phyloP scores from a whole-genome alignment of 2,888 invertebrate species.

The Linnaemya vulpina region DNA sequence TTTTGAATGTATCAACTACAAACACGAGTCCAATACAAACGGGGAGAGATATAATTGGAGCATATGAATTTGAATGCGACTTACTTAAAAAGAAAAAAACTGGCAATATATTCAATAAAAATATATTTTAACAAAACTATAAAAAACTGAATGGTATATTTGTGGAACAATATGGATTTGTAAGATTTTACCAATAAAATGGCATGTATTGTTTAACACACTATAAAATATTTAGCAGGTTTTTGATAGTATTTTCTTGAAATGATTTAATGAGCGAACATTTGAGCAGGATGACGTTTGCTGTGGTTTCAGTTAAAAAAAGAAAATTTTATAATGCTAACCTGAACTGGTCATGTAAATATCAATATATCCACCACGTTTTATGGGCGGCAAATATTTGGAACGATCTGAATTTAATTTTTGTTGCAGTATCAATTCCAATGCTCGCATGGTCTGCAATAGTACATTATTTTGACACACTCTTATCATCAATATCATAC shows the following conservation, averaged over 20 bases:
- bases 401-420: slow-evolving; percentile 89
- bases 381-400: slow-evolving; percentile 91
- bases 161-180: slow-evolving; percentile 14
- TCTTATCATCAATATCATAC: slow-evolving; percentile 44
- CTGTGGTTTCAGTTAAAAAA: slow-evolving; percentile 36
- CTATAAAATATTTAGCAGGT: slow-evolving; percentile 25
- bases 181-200: slow-evolving; percentile 3
- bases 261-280: slow-evolving; percentile 48
- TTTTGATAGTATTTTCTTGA: slow-evolving; percentile 28
- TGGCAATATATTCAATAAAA: slow-evolving; percentile 37
- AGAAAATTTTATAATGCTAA: slow-evolving; percentile 83
- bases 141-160: slow-evolving; percentile 15
- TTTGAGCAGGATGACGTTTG: slow-evolving; percentile 53
- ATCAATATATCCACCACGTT: slow-evolving; percentile 91
- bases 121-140: slow-evolving; percentile 28
- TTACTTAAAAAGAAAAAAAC: slow-evolving; percentile 22
- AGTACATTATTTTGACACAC: slow-evolving; percentile 66
- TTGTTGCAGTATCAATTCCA: slow-evolving; percentile 89
- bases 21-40: slow-evolving; percentile 38
- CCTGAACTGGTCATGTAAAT: slow-evolving; percentile 95
- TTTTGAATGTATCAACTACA: slow-evolving; percentile 38
- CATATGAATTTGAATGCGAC: slow-evolving; percentile 25
- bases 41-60: slow-evolving; percentile 5
- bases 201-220: slow-evolving; percentile 4
- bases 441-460: slow-evolving; percentile 86